Conservation (phyloP, 2,888 invertebrate genomes). For the Caenorhabditis doughertyi region DNA sequence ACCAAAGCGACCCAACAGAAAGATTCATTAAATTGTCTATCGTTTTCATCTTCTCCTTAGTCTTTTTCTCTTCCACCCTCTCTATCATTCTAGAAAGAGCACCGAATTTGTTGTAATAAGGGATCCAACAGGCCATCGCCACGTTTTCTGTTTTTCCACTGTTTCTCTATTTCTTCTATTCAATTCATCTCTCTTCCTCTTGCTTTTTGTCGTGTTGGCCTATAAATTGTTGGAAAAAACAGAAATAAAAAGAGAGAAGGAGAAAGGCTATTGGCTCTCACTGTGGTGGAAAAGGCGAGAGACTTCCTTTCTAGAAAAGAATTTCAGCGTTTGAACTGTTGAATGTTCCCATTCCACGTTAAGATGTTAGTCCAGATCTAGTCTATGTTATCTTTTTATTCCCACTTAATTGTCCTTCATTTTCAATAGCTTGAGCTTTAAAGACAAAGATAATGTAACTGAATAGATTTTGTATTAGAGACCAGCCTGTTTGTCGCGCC, state of each 20-base stretch:
- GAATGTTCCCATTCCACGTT: too few species aligned
- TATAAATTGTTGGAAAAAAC: constrained; percentile 14
- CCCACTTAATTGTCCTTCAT: too few species aligned
- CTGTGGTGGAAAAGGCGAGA: not conserved
- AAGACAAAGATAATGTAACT: too few species aligned
- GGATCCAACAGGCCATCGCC: not conserved
- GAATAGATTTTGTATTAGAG: too few species aligned
- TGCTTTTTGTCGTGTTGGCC: constrained; percentile 15
- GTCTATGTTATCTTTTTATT: too few species aligned
- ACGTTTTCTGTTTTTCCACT: constrained; percentile 1
- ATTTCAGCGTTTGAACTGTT: not conserved
- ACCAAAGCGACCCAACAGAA: constrained; percentile 15
- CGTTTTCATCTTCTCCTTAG: constrained; percentile 6
- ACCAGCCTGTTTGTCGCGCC: too few species aligned
- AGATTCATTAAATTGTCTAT: constrained; percentile 52
- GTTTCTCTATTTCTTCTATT: constrained; percentile 14
- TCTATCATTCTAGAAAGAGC: not conserved
- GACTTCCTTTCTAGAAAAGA: not conserved
- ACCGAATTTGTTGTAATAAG: constrained; percentile 22
- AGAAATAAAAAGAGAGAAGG: not conserved
- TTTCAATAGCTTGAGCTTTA: too few species aligned
- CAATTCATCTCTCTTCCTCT: too few species aligned
- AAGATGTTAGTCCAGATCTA: too few species aligned
- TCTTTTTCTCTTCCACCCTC: constrained; percentile 5
- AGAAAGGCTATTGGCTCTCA: constrained; percentile 1